Percentiles rank a stretch among this genome's conserved stretches.
Conservation (phyloP, 64 coral and sea anemone genomes). For the Acropora tenuis region DNA sequence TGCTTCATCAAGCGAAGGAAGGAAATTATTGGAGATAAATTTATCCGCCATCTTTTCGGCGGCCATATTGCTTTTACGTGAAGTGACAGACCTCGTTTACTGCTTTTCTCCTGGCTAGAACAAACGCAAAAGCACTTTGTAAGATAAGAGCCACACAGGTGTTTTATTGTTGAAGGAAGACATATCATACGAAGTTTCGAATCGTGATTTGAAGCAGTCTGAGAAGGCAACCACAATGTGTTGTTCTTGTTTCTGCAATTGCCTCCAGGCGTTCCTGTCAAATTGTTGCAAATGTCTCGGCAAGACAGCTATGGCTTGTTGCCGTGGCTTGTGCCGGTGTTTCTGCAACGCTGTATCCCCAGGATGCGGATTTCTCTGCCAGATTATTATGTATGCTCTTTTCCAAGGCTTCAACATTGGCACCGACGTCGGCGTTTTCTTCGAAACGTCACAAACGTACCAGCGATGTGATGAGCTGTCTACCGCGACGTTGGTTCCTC, state of each 20-base stretch:
- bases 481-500: conserved; percentile 34
- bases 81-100: neutral
- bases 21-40: neutral
- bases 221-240: conserved; percentile 10
- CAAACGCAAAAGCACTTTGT: neutral
- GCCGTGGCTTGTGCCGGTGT: conserved; percentile 69
- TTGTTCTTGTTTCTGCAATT: conserved; percentile 51
- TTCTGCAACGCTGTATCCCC: conserved; percentile 89
- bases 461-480: conserved; percentile 71
- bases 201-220: neutral
- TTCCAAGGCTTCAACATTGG: conserved; percentile 95
- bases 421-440: conserved; percentile 93
- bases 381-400: conserved; percentile 84
- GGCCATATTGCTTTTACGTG: conserved; percentile 27
- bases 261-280: conserved; percentile 43
- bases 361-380: conserved; percentile 78
- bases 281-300: conserved; percentile 70
- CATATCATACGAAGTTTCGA: too few relatives aligned
- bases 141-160: neutral
- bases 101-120: neutral
- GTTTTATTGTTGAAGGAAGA: too few relatives aligned
- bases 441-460: conserved; percentile 79
- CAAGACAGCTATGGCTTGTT: conserved; percentile 81
- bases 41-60: neutral
- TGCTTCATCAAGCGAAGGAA: neutral